phyloP scores from a whole-genome alignment of 2,113 vertebrate species.

The Nothobranchius furzeri region DNA sequence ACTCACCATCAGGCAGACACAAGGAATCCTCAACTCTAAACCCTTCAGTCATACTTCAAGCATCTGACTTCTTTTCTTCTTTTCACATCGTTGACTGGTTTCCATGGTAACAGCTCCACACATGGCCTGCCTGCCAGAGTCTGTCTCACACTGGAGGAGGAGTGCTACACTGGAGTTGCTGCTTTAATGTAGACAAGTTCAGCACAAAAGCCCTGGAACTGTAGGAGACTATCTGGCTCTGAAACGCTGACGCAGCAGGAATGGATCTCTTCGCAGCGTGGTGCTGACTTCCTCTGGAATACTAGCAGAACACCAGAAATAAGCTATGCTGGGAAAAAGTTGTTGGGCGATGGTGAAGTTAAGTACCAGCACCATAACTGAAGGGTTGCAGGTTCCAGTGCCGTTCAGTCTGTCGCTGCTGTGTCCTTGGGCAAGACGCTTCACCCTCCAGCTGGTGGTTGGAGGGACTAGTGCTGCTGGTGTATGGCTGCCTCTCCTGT shows the following conservation, averaged over 20 bases:
- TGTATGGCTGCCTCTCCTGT: no score
- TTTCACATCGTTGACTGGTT: conserved; percentile 68
- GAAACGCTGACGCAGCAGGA: conserved; percentile 12
- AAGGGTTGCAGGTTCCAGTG: no score
- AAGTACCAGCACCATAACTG: no score
- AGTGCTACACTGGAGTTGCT: neutral
- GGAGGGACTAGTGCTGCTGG: no score
- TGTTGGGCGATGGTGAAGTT: no score
- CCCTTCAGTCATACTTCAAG: neutral
- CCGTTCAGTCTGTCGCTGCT: no score
- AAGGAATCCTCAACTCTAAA: conserved; percentile 16
- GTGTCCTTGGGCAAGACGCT: no score
- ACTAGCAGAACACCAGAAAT: no score
- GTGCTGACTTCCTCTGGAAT: neutral
- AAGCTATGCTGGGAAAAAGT: conserved; percentile 5
- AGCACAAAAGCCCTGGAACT: conserved; percentile 34
- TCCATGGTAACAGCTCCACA: conserved; percentile 63
- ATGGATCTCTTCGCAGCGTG: neutral
- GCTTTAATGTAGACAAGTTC: conserved; percentile 51
- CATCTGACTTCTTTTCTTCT: conserved; percentile 14
- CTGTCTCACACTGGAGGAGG: conserved; percentile 34
- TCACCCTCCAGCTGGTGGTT: no score
- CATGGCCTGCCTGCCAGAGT: conserved; percentile 16
- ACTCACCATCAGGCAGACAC: conserved; percentile 16
- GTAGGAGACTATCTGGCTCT: conserved; percentile 27